phyloP scores from a whole-genome alignment of 2,797 vertebrate species.

The Acanthopagrus latus region DNA sequence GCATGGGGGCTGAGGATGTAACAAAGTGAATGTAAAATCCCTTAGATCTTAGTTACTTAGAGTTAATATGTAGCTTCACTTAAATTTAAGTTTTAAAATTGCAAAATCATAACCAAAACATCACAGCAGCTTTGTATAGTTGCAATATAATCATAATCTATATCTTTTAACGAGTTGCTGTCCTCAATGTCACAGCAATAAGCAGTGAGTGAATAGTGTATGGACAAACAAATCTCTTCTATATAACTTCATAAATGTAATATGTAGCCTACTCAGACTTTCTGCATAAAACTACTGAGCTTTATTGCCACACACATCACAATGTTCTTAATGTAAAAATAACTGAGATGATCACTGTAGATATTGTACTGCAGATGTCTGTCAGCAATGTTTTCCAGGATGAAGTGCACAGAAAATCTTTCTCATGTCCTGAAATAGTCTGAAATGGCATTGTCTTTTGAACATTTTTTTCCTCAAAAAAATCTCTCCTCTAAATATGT shows the following conservation, averaged over 20 bases:
- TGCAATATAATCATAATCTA: neutral
- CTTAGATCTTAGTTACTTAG: neutral
- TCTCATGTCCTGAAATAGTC: neutral
- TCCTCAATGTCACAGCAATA: neutral
- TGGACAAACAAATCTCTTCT: conserved; percentile 24
- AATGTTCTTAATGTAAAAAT: neutral
- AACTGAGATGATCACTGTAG: neutral
- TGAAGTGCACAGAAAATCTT: neutral
- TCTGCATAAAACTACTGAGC: neutral
- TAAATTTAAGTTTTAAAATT: neutral
- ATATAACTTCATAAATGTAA: neutral
- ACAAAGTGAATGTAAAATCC: conserved; percentile 55
- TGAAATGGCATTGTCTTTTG: neutral
- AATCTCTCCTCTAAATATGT: neutral
- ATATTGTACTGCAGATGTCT: neutral
- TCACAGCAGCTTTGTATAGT: neutral
- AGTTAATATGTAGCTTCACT: neutral
- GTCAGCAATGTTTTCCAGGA: neutral
- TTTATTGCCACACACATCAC: neutral
- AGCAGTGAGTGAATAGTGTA: neutral
- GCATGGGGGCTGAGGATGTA: conserved; percentile 80
- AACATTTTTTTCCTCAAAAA: neutral
- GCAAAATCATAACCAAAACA: conserved; percentile 5
- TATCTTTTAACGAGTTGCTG: neutral
- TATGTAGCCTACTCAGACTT: neutral